Percentiles rank a stretch among this genome's conserved stretches.
phyloP scores from a whole-genome alignment of 2,797 vertebrate species.

The Aratinga solstitialis region DNA sequence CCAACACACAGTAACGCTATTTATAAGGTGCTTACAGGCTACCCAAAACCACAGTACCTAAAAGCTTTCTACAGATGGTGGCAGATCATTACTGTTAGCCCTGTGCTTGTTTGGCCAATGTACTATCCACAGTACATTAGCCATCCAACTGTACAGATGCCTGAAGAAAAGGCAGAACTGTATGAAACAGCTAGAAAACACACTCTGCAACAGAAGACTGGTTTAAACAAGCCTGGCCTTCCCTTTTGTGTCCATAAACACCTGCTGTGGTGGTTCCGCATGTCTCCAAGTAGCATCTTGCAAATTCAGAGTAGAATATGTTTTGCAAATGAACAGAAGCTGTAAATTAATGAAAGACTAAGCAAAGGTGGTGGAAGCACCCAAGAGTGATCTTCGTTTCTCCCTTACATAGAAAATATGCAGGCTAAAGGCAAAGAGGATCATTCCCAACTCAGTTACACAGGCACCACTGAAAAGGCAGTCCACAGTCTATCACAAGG shows the following conservation, averaged over 20 bases:
- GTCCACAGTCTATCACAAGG: background rate
- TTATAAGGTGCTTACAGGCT: constrained; percentile 4
- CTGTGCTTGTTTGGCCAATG: background rate
- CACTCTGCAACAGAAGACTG: background rate
- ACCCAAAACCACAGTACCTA: background rate
- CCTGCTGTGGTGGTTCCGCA: background rate
- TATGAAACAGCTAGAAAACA: background rate
- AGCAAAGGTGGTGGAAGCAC: background rate
- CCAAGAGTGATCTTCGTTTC: background rate
- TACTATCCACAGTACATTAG: background rate
- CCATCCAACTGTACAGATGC: background rate
- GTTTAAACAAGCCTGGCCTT: background rate
- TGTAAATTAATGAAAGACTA: background rate
- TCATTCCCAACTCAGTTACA: background rate
- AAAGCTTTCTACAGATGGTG: background rate
- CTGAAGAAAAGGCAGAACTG: background rate
- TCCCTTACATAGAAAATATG: background rate
- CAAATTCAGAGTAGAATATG: background rate
- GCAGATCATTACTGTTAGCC: background rate
- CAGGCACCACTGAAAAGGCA: background rate
- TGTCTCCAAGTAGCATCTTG: background rate
- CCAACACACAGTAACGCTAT: background rate
- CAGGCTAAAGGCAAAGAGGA: background rate
- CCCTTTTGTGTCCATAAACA: background rate
- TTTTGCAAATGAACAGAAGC: background rate